Evolutionary conservation across 2,888 invertebrate species (phyloP).

Genomic region (Celastrina argiolus): DNA sequence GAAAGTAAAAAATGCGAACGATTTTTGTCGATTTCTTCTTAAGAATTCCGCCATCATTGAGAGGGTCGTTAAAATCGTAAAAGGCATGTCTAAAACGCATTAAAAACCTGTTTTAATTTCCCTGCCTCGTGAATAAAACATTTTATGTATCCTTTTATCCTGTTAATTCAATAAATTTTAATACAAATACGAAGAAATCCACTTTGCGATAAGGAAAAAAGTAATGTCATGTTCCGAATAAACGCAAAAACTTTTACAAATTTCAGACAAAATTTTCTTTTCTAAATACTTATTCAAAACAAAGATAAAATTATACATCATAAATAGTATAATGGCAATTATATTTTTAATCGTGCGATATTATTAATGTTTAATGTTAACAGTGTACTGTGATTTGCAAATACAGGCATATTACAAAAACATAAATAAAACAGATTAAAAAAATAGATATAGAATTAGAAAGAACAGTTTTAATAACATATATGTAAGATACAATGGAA

Average conservation of each 20-base stretch:
- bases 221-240: background rate
- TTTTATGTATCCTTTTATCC: slow-evolving; percentile 1
- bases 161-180: background rate
- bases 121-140: background rate
- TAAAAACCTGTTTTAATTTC: background rate
- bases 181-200: background rate
- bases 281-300: background rate
- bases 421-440: too few relatives aligned
- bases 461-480: too few relatives aligned
- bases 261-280: background rate
- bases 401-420: too few relatives aligned
- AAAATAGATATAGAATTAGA: too few relatives aligned
- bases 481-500: too few relatives aligned
- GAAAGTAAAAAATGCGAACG: background rate
- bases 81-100: background rate
- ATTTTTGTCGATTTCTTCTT: background rate
- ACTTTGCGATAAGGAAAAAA: slow-evolving; percentile 5
- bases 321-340: too few relatives aligned
- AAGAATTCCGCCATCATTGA: background rate
- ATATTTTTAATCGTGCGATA: too few relatives aligned
- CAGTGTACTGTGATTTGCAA: too few relatives aligned
- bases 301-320: too few relatives aligned
- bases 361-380: too few relatives aligned
- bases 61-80: slow-evolving; percentile 9
- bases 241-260: background rate